A percentile compares a stretch with the other conserved stretches of the same genome.
Conservation (phyloP, 1,140 invertebrate genomes). For the Drosophila littoralis region DNA sequence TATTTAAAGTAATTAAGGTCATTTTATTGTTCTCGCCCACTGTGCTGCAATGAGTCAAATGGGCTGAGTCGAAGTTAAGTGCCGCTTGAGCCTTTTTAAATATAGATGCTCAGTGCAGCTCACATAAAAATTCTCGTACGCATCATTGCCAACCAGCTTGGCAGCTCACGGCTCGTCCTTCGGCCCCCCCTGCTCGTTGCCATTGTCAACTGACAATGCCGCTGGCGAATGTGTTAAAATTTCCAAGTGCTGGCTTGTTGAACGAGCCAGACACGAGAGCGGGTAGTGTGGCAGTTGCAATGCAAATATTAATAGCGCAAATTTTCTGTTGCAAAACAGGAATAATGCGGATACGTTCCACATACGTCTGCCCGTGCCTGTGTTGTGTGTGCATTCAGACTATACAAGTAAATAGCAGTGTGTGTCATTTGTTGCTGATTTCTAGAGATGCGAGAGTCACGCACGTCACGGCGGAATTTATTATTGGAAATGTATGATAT, state of each 20-base stretch:
- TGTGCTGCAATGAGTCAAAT: constrained; percentile 38
- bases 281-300: constrained; percentile 65
- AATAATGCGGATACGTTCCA: constrained; percentile 49
- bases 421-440: constrained; percentile 29
- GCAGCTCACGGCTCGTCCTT: neutral
- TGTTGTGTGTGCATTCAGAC: constrained; percentile 14
- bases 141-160: constrained; percentile 47
- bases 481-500: no score
- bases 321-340: constrained; percentile 71
- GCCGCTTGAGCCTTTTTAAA: constrained; percentile 78
- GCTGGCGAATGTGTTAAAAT: constrained; percentile 63
- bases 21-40: constrained; percentile 1
- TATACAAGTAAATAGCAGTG: constrained; percentile 17
- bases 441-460: constrained; percentile 5
- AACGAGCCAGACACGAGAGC: neutral
- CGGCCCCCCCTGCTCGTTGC: constrained; percentile 8
- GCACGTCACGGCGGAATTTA: neutral
- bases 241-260: constrained; percentile 35
- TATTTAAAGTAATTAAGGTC: neutral
- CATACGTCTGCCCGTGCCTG: constrained; percentile 17
- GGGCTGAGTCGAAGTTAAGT: constrained; percentile 70
- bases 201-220: constrained; percentile 76
- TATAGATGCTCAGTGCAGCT: constrained; percentile 47
- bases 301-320: constrained; percentile 80
- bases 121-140: constrained; percentile 49